Percentiles rank a stretch among this genome's conserved stretches.
phyloP scores from a whole-genome alignment of 2,113 vertebrate species.

The Herpailurus yagouaroundi region DNA sequence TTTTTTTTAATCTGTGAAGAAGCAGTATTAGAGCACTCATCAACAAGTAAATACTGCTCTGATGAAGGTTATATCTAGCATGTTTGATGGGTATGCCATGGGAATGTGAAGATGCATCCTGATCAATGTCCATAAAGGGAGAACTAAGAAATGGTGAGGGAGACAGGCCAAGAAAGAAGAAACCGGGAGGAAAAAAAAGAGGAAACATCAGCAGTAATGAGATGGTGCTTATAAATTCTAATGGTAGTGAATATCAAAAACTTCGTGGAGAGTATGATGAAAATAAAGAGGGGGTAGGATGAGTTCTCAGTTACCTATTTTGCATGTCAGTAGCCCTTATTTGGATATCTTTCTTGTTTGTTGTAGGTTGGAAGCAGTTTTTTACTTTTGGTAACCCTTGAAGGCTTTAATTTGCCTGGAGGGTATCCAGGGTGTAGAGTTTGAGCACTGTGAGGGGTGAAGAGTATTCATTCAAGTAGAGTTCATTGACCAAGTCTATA shows the following conservation, averaged over 20 bases:
- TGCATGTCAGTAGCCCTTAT: not conserved
- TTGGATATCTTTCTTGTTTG: not conserved
- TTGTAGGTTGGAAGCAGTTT: not conserved
- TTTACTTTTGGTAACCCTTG: not conserved
- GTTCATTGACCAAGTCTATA: constrained; percentile 1
- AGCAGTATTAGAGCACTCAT: not conserved
- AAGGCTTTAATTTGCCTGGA: not conserved
- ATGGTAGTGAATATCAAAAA: not conserved
- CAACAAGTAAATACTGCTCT: not conserved
- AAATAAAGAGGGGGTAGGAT: not conserved
- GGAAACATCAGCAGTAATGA: not conserved
- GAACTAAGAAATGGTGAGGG: not conserved
- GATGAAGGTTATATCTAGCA: not conserved
- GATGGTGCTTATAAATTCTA: not conserved
- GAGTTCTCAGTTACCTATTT: not conserved
- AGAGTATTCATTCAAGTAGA: not conserved
- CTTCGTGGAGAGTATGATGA: not conserved
- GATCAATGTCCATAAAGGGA: not conserved
- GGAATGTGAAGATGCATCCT: not conserved
- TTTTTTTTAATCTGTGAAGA: not conserved
- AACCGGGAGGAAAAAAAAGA: not conserved
- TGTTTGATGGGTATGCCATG: not conserved
- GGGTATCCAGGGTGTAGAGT: not conserved
- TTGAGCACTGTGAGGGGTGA: not conserved
- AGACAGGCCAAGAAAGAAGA: not conserved